Conservation (phyloP, 1,140 invertebrate genomes). For the Drosophila arawakana region DNA sequence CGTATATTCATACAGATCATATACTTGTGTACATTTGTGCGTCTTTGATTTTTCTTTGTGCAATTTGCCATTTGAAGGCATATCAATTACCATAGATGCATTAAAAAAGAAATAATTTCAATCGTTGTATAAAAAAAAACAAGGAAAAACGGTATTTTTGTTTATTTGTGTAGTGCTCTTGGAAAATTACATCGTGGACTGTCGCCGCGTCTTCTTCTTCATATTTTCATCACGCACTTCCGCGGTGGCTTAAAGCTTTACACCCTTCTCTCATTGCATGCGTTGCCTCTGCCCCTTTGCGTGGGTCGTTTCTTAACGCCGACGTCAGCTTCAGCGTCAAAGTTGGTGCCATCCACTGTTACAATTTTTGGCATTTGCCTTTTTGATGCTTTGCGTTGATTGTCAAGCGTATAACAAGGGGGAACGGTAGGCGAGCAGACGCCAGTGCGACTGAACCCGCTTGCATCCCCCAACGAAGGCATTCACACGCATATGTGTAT, state of each 20-base stretch:
- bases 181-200: constrained; percentile 28
- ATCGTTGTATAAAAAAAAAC: constrained; percentile 17
- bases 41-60: constrained; percentile 60
- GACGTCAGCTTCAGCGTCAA: constrained; percentile 23
- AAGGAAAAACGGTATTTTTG: background rate
- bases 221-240: constrained; percentile 45
- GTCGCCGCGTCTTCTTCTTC: constrained; percentile 32
- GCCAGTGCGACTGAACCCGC: constrained; percentile 39
- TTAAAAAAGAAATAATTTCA: constrained; percentile 66
- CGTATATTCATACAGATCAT: background rate
- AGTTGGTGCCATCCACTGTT: constrained; percentile 22
- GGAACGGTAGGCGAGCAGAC: constrained; percentile 19
- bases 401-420: constrained; percentile 6
- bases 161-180: constrained; percentile 21
- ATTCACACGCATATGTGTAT: background rate
- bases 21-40: constrained; percentile 12
- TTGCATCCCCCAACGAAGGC: constrained; percentile 12
- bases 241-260: constrained; percentile 42
- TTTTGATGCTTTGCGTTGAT: constrained; percentile 37
- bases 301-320: constrained; percentile 39
- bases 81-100: constrained; percentile 40
- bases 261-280: constrained; percentile 24
- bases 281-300: constrained; percentile 36
- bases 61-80: constrained; percentile 70
- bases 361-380: constrained; percentile 43